Evolutionary conservation across 2,888 invertebrate species (phyloP), one percentile per base, ranked within the genome.

Genomic region (Hedya salicella): DNA sequence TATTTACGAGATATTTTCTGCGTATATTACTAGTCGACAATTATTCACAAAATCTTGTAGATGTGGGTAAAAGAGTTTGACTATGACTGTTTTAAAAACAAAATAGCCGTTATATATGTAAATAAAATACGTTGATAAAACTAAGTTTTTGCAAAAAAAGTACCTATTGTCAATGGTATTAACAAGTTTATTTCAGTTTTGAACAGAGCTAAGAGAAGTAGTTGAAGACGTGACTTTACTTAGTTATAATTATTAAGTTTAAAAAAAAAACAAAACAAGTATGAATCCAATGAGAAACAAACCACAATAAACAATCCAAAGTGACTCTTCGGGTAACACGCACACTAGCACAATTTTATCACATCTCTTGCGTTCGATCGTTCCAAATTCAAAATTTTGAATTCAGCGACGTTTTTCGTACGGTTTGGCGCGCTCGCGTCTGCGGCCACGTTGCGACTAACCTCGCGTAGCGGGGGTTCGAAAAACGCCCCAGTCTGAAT

Each of bases 391-490:
- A 32, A 54, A 62, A 54, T 56, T 64, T 65, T 13, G 40, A 59
- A 25, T 62, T 30, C 11, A 30, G 75, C 73, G 67, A 67, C 68
- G 77, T 78, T 81, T 78, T 72, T 70, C 80, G 78, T 75, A 54
- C 48, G 56, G 70, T 75, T 75, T 75, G 69, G 69, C 77, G 79
- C 86, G 85, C 81, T 87, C 89, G 86, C 89, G 79, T 76, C 89
- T 71, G 89, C 90, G 86, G 80, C 86, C 91, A 88, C 90, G 90
- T 88, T 89, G 88, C 85, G 82, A 87, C 90, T 91, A 87, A 88
- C 89, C 86, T 87, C 85, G 81, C 86, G 79, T 78, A 84, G 82
- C 80, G 83, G 78, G 78, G 76, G 78, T 78, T 83, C 84, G 83
- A 81, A 80, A 82, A 81, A 82, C 70, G 71, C 75, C 74, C 70